Evolutionary conservation across 2,797 vertebrate species (phyloP).

Genomic region (Rhinophrynus dorsalis): DNA sequence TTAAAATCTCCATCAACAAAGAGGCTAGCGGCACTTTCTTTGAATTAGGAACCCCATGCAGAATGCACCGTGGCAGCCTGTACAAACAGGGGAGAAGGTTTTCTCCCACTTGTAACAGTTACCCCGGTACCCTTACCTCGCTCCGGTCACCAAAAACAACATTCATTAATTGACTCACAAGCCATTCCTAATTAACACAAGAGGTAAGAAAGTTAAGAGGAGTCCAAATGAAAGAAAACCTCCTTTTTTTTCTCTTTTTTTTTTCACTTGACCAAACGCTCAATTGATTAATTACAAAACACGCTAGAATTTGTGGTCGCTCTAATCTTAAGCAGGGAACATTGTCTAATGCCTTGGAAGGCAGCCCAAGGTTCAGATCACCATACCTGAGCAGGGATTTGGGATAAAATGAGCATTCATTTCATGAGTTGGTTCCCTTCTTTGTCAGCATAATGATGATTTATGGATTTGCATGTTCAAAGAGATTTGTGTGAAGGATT

Average conservation of each 20-base stretch:
- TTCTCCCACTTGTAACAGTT: conserved; percentile 23
- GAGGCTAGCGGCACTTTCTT: background rate
- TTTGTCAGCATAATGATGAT: conserved; percentile 64
- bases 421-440: conserved; percentile 60
- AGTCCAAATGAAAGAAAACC: background rate
- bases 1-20: background rate
- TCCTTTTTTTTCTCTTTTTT: background rate
- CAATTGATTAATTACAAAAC: conserved; percentile 33
- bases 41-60: background rate
- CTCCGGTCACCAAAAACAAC: conserved; percentile 21
- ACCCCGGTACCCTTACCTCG: conserved; percentile 7
- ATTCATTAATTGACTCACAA: background rate
- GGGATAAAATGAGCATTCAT: conserved; percentile 60
- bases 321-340: conserved; percentile 37
- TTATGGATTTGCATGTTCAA: conserved; percentile 63
- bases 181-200: conserved; percentile 10
- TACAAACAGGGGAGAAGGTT: background rate
- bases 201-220: conserved; percentile 23
- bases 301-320: conserved; percentile 8
- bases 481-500: conserved; percentile 62
- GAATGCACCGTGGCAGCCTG: background rate
- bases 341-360: conserved; percentile 56
- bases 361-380: conserved; percentile 55
- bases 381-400: conserved; percentile 60
- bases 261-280: conserved; percentile 22